Evolutionary conservation across 2,888 invertebrate species (phyloP), one percentile per base, ranked within the genome.

Genomic region (Pheosia gnoma): DNA sequence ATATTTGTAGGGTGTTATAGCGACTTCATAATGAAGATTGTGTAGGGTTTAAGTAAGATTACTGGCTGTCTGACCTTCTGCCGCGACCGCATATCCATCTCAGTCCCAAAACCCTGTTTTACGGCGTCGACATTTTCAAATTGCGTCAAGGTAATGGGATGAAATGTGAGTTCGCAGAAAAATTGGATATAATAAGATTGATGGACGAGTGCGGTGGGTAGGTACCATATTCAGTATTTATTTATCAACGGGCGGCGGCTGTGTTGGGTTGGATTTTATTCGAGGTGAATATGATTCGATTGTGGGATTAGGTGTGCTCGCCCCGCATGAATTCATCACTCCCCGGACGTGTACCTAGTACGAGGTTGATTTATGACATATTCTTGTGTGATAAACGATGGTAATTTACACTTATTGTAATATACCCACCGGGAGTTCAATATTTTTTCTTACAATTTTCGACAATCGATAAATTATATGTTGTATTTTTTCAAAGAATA

Each of bases 121-220:
- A 70, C 70, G 72, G 72, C 70, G 72, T 71, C 78, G 81, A 74
- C 78, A 81, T 77, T 80, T 79, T 78, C 65, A 77, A 82, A 81
- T 81, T 80, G 76, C 71, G 78, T 79, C 71, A 76, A 72, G 75
- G 71, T 66, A 70, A 72, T 69, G 64, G 69, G 70, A 75, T 80
- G 71, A 81, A 81, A 81, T 75, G 75, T 71, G 73, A 75, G 71
- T 66, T 73, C 75, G 60, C 68, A 75, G 79, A 82, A 84, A 84
- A 83, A 82, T 79, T 82, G 76, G 69, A 83, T 79, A 74, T 78
- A 82, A 82, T 79, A 79, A 82, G 78, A 85, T 84, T 85, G 79
- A 84, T 84, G 77, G 77, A 78, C 65, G 75, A 74, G 69, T 52
- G 54, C 41, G 25, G 25, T 25, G 25, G 25, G 25, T 25, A 25